These are phyloP conservation scores for Todiramphus saurophagus DNA, from an alignment of 2,113 vertebrate species.

Conservation along the genomic window DNA sequence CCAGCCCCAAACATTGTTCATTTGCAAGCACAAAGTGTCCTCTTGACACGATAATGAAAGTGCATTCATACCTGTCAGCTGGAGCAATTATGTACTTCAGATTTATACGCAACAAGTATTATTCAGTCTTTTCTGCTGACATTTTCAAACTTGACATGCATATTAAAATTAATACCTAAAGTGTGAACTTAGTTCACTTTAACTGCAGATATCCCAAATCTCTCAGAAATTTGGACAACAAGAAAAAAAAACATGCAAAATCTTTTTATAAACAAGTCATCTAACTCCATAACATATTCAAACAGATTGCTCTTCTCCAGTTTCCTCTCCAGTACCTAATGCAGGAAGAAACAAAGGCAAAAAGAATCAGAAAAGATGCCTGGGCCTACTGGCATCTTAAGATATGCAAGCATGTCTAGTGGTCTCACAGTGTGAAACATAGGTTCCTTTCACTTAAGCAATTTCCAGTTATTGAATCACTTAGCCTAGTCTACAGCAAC, in stretches of 20 bases:
- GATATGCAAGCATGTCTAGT: no score
- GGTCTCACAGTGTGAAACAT: neutral
- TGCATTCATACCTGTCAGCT: conserved; percentile 81
- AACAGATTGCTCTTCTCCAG: neutral
- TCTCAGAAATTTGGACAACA: neutral
- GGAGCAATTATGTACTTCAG: conserved; percentile 79
- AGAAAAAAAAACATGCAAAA: neutral
- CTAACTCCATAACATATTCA: neutral
- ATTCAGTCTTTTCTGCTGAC: conserved; percentile 76
- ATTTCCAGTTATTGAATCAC: neutral
- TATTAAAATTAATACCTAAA: conserved; percentile 73
- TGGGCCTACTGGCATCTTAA: neutral
- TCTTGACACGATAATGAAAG: conserved; percentile 83
- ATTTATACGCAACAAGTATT: conserved; percentile 71
- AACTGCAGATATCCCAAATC: neutral
- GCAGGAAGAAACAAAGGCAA: neutral
- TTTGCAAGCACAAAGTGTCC: conserved; percentile 79
- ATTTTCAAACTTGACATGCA: conserved; percentile 73
- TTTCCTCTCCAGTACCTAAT: neutral
- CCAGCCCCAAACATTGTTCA: conserved; percentile 72
- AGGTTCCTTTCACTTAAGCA: neutral
- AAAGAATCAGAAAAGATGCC: neutral
- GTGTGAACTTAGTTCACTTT: neutral
- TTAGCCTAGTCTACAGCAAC: neutral
- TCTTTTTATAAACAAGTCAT: neutral